A percentile compares a stretch with the other conserved stretches of the same genome.
Evolutionary conservation across 2,888 invertebrate genomes (phyloP).

Genomic region (Agrotis clavis): DNA sequence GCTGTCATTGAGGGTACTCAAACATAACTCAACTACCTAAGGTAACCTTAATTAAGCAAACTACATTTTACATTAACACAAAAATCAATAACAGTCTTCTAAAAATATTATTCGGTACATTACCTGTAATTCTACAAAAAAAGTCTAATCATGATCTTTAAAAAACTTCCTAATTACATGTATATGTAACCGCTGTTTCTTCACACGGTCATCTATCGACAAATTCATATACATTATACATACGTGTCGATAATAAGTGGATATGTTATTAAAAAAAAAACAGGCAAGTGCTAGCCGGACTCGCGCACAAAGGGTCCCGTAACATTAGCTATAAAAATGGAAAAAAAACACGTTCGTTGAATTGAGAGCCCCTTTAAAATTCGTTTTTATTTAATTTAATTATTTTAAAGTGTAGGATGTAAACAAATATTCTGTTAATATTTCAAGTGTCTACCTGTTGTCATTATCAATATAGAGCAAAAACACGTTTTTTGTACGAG

Average conservation of each 20-base stretch:
- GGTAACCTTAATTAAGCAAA: constrained; percentile 17
- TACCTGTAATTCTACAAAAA: constrained; percentile 37
- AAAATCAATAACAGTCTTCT: constrained; percentile 13
- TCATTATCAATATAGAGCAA: no score
- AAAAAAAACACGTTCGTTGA: no score
- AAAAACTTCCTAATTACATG: constrained; percentile 50
- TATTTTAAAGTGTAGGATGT: no score
- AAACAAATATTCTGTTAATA: no score
- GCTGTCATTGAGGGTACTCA: background rate
- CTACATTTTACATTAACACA: background rate
- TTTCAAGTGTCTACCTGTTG: no score
- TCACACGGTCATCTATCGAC: constrained; percentile 60
- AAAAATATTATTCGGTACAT: constrained; percentile 16
- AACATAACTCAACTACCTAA: constrained; percentile 6
- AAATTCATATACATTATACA: constrained; percentile 44
- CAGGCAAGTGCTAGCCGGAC: no score
- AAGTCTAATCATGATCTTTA: constrained; percentile 20
- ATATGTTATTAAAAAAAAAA: constrained; percentile 59
- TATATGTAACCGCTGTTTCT: constrained; percentile 55
- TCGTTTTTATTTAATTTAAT: no score
- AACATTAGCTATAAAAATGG: no score
- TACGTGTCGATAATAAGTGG: constrained; percentile 68
- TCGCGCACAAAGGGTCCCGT: no score
- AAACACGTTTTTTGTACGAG: no score
- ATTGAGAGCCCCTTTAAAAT: no score